Conservation (phyloP, 2,113 vertebrate species). For the Speoplatyrhinus poulsoni region DNA sequence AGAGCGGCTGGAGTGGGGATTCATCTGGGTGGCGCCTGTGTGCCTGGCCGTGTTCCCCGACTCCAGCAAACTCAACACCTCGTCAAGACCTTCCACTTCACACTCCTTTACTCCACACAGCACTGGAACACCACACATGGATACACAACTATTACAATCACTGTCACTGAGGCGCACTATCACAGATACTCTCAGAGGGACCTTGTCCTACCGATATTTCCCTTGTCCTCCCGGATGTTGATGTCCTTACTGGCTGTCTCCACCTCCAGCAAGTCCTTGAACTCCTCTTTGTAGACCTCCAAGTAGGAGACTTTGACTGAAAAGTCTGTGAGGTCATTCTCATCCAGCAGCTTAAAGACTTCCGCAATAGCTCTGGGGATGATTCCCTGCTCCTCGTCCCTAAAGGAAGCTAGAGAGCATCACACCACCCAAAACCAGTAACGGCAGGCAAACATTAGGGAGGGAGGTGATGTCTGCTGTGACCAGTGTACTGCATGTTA, state of each 20-base stretch:
- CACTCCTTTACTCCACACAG: slow-evolving; percentile 91
- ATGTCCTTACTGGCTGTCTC: slow-evolving; percentile 95
- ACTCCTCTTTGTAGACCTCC: slow-evolving; percentile 97
- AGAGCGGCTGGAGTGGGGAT: slow-evolving; percentile 90
- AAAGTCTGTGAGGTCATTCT: slow-evolving; percentile 91
- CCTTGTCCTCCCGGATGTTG: slow-evolving; percentile 92
- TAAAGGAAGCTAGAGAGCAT: slow-evolving; percentile 81
- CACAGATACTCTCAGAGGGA: background rate
- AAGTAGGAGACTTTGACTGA: slow-evolving; percentile 91
- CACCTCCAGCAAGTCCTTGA: slow-evolving; percentile 92
- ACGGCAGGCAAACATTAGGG: too few relatives aligned
- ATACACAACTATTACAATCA: slow-evolving; percentile 3
- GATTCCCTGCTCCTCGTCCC: slow-evolving; percentile 93
- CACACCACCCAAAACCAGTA: background rate
- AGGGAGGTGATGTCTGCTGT: too few relatives aligned
- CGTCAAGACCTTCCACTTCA: slow-evolving; percentile 93
- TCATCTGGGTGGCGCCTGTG: slow-evolving; percentile 91
- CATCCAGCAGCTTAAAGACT: slow-evolving; percentile 93
- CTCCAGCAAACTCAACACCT: slow-evolving; percentile 93
- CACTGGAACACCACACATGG: slow-evolving; percentile 73
- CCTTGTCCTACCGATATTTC: slow-evolving; percentile 86
- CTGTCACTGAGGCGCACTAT: background rate
- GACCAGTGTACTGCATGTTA: too few relatives aligned
- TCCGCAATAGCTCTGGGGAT: slow-evolving; percentile 93
- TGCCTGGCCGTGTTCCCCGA: slow-evolving; percentile 93